Base-by-base conservation (phyloP, 2,113 vertebrate genomes). In the Oplegnathus fasciatus region DNA sequence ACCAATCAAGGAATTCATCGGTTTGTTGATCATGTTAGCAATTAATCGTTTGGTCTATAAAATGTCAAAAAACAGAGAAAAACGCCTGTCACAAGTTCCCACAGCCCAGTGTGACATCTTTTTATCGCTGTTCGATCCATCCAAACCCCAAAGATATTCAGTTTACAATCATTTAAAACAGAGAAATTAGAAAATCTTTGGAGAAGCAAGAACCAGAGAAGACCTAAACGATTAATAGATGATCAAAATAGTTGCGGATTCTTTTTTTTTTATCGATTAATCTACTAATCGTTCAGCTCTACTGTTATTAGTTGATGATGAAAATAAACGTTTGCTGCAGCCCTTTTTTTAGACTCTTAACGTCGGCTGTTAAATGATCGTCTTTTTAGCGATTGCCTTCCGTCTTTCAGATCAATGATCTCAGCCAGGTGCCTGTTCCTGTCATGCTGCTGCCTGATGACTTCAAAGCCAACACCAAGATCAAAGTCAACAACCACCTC, bases 401-500 rank as follows among this genome's bases (percentile, higher is more conserved):
- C 66, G 60, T 85, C 10, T 81, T 30, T 68, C 61, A 99, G 98
- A 96, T 99, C 86, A 97, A 96, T 75, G 97, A 99, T 84, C 96
- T 99, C 24, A 98, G 95, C 94, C 98, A 98, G 93, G 97, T 99
- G 26, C 98, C 98, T 0, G 95, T 96, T 65, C 98, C 97, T 0
- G 97, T 99, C 74, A 99, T 99, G 98, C 93, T 99, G 54, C 95
- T 99, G 52, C 98, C 98, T 1, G 98, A 99, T 60, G 98, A 99
- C 92, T 99, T 99, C 86, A 98, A 97, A 90, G 98, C 97, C 84
- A 98, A 96, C 95, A 98, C 97, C 37, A 99, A 99, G 92, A 97
- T 98, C 92, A 99, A 98, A 93, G 98, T 99, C 77, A 98, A 97
- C 95, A 98, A 99, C 89, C 97, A 99, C 85, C 97, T 99, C 86